Conservation (phyloP, 2,888 invertebrate genomes). For the Melinaea menophilus region DNA sequence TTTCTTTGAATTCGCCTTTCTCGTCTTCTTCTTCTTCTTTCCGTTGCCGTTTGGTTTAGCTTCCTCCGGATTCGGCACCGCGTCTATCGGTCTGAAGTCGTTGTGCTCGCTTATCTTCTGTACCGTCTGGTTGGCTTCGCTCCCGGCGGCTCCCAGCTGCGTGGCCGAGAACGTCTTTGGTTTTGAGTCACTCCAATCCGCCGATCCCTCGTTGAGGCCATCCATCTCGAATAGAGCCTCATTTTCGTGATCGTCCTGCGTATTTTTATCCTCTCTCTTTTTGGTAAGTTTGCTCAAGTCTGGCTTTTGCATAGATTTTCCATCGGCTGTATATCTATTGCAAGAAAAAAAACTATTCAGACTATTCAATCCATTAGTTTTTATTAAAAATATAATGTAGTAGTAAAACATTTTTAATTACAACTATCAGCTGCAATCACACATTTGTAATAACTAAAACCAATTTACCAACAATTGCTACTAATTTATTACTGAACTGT, state of each 20-base stretch:
- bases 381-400: neutral
- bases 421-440: neutral
- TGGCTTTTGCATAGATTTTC: constrained; percentile 75
- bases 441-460: constrained; percentile 6
- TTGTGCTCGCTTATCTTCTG: constrained; percentile 81
- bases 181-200: constrained; percentile 72
- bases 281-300: constrained; percentile 75
- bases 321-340: constrained; percentile 78
- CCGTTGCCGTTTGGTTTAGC: constrained; percentile 75
- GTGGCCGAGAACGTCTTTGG: constrained; percentile 78
- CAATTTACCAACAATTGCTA: constrained; percentile 5
- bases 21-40: constrained; percentile 87
- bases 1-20: constrained; percentile 88
- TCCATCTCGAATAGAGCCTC: constrained; percentile 84
- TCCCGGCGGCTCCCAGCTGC: constrained; percentile 66
- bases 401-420: constrained; percentile 1
- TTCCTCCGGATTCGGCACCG: constrained; percentile 62
- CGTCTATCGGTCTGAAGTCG: constrained; percentile 80
- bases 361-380: neutral
- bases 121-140: constrained; percentile 74
- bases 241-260: constrained; percentile 55
- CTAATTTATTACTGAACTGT: neutral
- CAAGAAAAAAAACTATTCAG: neutral
- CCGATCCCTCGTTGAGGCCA: constrained; percentile 76
- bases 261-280: constrained; percentile 44